Conservation (phyloP, 2,888 invertebrate genomes). For the Nemurella pictetii region DNA sequence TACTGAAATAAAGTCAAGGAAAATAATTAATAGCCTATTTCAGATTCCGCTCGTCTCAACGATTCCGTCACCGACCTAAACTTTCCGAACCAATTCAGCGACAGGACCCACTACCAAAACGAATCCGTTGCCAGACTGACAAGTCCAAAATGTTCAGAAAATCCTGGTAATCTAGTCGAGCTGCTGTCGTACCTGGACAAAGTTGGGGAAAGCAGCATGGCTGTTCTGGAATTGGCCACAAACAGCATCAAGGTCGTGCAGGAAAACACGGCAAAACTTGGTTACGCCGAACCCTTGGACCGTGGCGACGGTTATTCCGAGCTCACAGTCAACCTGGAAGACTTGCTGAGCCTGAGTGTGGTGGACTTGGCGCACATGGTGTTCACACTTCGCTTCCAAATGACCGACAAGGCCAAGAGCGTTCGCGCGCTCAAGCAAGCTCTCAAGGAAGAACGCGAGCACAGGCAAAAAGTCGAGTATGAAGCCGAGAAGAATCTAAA, state of each 20-base stretch:
- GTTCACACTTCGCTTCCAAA: constrained; percentile 62
- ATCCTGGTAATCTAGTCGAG: constrained; percentile 48
- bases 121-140: not conserved
- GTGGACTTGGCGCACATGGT: constrained; percentile 65
- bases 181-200: constrained; percentile 68
- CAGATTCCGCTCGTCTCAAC: not conserved
- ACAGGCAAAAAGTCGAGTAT: constrained; percentile 45
- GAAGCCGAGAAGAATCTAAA: constrained; percentile 52
- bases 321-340: constrained; percentile 56
- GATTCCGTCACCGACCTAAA: not conserved
- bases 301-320: not conserved
- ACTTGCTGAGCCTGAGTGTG: constrained; percentile 58
- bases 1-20: not conserved
- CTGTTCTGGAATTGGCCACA: constrained; percentile 49
- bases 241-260: constrained; percentile 7
- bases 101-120: not conserved
- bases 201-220: constrained; percentile 61
- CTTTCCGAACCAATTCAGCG: not conserved
- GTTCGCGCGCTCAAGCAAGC: constrained; percentile 63
- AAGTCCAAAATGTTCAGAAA: not conserved
- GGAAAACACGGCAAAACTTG: not conserved
- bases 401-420: constrained; percentile 64
- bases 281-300: not conserved
- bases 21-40: not conserved
- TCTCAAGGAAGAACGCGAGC: constrained; percentile 60